phyloP scores from a whole-genome alignment of 2,113 vertebrate species.

The Notothenia rossii region DNA sequence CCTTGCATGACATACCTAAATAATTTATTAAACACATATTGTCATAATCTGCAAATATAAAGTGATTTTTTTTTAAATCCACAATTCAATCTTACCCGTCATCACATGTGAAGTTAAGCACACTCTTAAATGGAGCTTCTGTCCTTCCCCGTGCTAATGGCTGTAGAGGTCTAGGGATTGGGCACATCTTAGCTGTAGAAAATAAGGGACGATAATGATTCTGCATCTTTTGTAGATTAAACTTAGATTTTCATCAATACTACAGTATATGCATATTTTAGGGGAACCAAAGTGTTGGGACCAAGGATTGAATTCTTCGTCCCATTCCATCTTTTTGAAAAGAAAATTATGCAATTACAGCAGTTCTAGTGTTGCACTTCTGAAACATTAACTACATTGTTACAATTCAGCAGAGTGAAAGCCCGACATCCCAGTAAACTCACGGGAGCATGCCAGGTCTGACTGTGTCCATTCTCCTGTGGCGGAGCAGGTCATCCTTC shows the following conservation, averaged over 20 bases:
- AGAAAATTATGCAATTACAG: background rate
- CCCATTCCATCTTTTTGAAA: no score
- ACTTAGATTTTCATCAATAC: background rate
- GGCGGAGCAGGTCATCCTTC: conserved; percentile 80
- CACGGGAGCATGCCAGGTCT: conserved; percentile 85
- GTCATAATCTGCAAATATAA: background rate
- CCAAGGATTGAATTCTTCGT: no score
- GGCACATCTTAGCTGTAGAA: conserved; percentile 84
- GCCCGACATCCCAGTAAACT: conserved; percentile 64
- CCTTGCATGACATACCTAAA: conserved; percentile 87
- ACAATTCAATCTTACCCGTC: conserved; percentile 83
- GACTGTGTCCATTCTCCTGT: conserved; percentile 83
- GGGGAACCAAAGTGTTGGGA: background rate
- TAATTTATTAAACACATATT: conserved; percentile 6
- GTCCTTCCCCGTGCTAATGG: conserved; percentile 77
- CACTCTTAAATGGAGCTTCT: conserved; percentile 83
- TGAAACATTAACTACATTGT: background rate
- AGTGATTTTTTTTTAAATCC: background rate
- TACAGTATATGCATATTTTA: background rate
- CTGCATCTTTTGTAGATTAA: background rate
- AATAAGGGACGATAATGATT: background rate
- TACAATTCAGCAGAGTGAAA: background rate
- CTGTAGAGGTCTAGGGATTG: conserved; percentile 79
- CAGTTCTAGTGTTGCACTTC: background rate
- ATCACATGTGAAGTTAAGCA: conserved; percentile 85